phyloP scores from a whole-genome alignment of 2,797 vertebrate genomes.

The Hyperoplus lanceolatus region DNA sequence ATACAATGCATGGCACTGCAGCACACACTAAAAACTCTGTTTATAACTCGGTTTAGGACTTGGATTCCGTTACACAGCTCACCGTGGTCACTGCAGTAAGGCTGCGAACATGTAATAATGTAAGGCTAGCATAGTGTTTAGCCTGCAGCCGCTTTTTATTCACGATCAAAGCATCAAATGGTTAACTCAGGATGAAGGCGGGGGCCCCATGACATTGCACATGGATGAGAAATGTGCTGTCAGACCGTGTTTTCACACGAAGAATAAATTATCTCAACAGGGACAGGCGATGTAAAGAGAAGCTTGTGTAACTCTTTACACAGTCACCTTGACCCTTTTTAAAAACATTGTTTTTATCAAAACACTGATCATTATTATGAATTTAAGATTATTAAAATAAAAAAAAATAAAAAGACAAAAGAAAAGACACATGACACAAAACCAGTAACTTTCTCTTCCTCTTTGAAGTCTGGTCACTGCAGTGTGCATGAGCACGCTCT shows the following conservation, averaged over 20 bases:
- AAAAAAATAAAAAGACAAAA: background rate
- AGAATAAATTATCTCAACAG: constrained; percentile 6
- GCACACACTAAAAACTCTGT: constrained; percentile 13
- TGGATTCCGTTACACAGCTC: constrained; percentile 26
- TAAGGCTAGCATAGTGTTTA: constrained; percentile 19
- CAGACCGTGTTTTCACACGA: constrained; percentile 17
- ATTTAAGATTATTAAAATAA: no score
- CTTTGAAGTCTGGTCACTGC: constrained; percentile 29
- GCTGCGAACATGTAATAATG: constrained; percentile 17
- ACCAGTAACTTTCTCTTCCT: constrained; percentile 50
- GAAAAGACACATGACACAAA: constrained; percentile 27
- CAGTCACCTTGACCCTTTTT: background rate
- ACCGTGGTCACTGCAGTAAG: constrained; percentile 19
- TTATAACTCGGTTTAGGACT: constrained; percentile 23
- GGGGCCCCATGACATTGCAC: constrained; percentile 23
- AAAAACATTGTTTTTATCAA: background rate
- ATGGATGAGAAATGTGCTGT: constrained; percentile 5
- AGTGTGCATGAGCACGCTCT: background rate
- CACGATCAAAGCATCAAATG: constrained; percentile 30
- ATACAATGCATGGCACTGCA: constrained; percentile 23
- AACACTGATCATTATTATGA: constrained; percentile 15
- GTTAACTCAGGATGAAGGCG: constrained; percentile 34
- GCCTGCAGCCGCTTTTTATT: constrained; percentile 34
- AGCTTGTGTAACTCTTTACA: background rate
- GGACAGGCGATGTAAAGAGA: constrained; percentile 3